Conservation (phyloP, 1,140 invertebrate species). For the Drosophila lacertosa region DNA sequence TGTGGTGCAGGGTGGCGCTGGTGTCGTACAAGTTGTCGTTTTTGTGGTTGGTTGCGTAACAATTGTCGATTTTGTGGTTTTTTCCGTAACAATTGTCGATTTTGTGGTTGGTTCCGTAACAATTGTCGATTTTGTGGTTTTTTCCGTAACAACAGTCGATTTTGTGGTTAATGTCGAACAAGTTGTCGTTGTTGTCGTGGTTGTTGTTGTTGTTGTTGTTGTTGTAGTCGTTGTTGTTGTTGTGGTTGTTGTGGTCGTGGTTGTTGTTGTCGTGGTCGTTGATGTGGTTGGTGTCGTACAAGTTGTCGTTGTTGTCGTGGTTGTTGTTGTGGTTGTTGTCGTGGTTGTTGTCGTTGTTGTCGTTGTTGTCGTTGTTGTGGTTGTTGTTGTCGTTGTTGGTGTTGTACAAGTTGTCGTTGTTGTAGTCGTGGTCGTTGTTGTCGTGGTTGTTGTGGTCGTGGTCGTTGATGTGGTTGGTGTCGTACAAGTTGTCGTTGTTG, state of each 20-base stretch:
- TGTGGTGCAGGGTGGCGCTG: background rate
- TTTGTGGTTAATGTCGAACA: background rate
- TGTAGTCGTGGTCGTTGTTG: slow-evolving; percentile 8
- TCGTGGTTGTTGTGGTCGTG: background rate
- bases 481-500: slow-evolving; percentile 1
- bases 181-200: background rate
- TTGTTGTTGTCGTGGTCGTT: background rate
- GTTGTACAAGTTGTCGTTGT: slow-evolving; percentile 10
- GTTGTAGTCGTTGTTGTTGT: slow-evolving; percentile 9
- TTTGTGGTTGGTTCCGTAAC: background rate
- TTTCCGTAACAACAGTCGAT: too few relatives aligned
- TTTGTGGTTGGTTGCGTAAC: background rate
- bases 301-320: background rate
- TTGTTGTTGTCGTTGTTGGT: background rate
- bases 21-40: slow-evolving; percentile 9
- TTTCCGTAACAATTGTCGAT: background rate
- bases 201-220: background rate
- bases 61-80: background rate
- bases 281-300: background rate
- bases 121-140: slow-evolving; percentile 8
- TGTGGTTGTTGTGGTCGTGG: slow-evolving; percentile 5
- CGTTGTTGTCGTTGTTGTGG: background rate
- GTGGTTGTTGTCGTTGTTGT: background rate
- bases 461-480: slow-evolving; percentile 5
- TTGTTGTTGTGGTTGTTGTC: slow-evolving; percentile 3